Evolutionary conservation across 2,797 vertebrate genomes (phyloP).

Genomic region (Lacerta bilineata): DNA sequence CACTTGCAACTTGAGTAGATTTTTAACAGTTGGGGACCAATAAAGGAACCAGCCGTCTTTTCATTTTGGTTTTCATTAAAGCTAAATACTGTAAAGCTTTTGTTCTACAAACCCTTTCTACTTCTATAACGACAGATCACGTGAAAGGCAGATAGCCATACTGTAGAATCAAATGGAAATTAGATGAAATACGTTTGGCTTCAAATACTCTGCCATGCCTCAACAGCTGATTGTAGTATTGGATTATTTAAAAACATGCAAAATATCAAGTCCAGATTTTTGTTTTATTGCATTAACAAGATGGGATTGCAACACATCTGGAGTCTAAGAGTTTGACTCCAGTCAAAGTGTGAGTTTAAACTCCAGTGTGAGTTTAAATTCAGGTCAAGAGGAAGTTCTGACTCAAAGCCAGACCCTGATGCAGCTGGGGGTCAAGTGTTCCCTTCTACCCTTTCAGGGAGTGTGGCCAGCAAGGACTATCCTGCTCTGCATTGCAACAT

Average conservation of each 20-base stretch:
- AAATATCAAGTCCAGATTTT: conserved; percentile 28
- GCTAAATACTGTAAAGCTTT: conserved; percentile 22
- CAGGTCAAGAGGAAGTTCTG: not conserved
- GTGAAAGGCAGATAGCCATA: accelerated
- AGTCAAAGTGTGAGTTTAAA: not conserved
- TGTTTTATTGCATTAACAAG: not conserved
- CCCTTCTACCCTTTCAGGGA: not conserved
- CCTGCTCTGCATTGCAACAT: not conserved
- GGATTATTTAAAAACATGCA: not conserved
- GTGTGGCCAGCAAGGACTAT: not conserved
- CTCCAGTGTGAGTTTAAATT: not conserved
- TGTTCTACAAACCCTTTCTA: conserved; percentile 31
- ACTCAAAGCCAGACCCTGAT: no score
- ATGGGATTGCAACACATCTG: not conserved
- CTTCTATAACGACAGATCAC: not conserved
- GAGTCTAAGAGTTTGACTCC: not conserved
- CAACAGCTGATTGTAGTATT: conserved; percentile 12
- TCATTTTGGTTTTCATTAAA: conserved; percentile 30
- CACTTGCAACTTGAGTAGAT: conserved; percentile 10
- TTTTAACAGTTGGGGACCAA: conserved; percentile 47
- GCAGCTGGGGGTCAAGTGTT: not conserved
- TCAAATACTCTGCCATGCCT: not conserved
- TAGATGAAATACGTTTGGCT: not conserved
- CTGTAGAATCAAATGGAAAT: conserved; percentile 52
- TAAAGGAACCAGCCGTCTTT: conserved; percentile 31